Base-by-base conservation (phyloP, 2,888 invertebrate species). In the Sarcophaga carnaria region DNA sequence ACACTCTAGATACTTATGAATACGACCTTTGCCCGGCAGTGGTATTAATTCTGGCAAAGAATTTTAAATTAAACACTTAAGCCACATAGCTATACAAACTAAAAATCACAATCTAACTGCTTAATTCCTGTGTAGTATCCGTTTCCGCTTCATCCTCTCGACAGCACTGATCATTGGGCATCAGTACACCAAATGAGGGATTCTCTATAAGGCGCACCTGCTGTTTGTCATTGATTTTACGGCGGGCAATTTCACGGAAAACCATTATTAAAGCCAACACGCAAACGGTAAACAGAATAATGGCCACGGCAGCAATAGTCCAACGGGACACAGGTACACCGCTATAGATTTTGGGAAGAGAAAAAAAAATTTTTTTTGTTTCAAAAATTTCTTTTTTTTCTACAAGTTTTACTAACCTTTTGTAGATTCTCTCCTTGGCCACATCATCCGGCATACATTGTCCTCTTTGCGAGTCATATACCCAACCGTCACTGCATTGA, bases 181-280 rank as follows among this genome's bases (percentile, higher is more conserved):
- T 60, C 0, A 90, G 88, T 2, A 91, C 91, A 0, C 92, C 92
- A 64, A 91, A 92, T 8, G 90, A 90, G 11, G 92, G 92, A 87
- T 91, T 91, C 84, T 93, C 93, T 60, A 92, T 90, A 0, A 93
- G 89, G 17, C 91, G 90, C 1, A 90, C 90, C 4, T 90, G 90
- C 25, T 91, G 91, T 63, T 92, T 91, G 5, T 91, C 91, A 4
- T 86, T 85, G 10, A 89, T n/a, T 0, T 88, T 88, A 0, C 90
- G 90, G 17, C 85, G 88, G 25, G 89, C 88, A 17, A 90, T 78
- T 82, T 90, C 89, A 0, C 91, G 90, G 27, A 91, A 85, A 1
- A 92, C 76, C 60, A 92, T 69, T 11, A 92, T 83, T 0, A 91
- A 88, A 8, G 90, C 87, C 77, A 90, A 85, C 0, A 91, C 86